Conservation (phyloP, 2,888 invertebrate species). For the Meliscaeva auricollis region DNA sequence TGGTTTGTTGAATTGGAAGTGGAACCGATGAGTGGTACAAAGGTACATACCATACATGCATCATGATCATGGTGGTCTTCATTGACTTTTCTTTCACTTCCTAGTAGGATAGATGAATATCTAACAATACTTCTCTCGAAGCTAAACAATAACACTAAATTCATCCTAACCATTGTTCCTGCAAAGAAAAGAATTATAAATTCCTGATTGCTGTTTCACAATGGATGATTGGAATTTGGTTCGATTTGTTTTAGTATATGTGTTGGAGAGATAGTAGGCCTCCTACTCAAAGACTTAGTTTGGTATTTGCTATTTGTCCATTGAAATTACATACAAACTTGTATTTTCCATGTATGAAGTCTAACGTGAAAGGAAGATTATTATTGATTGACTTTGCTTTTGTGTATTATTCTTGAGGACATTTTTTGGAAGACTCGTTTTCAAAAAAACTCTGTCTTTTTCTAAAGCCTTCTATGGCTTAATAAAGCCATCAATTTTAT, state of each 20-base stretch:
- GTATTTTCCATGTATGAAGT: too few species aligned
- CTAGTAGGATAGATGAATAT: not conserved
- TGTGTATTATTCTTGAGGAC: not conserved
- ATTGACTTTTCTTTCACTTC: not conserved
- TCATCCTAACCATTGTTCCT: conserved; percentile 3
- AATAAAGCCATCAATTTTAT: too few species aligned
- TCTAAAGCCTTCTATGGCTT: not conserved
- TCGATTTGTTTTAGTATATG: not conserved
- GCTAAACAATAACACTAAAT: conserved; percentile 19
- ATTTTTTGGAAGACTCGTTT: not conserved
- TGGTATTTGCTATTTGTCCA: too few species aligned
- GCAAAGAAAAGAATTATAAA: conserved; percentile 57
- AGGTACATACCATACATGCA: too few species aligned
- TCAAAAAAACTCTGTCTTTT: not conserved
- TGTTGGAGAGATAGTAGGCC: too few species aligned
- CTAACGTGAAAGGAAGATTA: not conserved
- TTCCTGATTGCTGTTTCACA: conserved; percentile 55
- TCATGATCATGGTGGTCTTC: not conserved
- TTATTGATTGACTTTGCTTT: not conserved
- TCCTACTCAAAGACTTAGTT: too few species aligned
- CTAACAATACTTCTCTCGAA: not conserved
- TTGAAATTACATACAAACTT: too few species aligned
- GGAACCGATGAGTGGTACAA: not conserved
- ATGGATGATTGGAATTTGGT: conserved; percentile 22
- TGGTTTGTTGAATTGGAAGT: not conserved